Evolutionary conservation across 2,888 invertebrate genomes (phyloP), one percentile per base, ranked within the genome.

Genomic region (Orthonevra nobilis): DNA sequence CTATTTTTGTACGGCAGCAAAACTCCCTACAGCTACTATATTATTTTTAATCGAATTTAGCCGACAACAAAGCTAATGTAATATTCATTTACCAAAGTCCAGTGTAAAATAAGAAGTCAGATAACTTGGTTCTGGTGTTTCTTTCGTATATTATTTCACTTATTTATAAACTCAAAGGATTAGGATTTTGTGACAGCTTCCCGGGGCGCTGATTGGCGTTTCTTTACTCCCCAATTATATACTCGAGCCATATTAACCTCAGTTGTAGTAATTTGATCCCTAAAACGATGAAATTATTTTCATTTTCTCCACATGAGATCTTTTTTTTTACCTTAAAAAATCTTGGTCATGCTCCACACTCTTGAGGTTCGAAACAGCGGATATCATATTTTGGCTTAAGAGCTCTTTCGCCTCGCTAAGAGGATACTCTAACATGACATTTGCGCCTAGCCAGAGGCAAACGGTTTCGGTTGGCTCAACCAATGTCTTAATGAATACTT

Each of bases 231-330:
- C 98, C 98, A 98, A 89, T 99, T 99, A 88, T 96, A 98, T 17
- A 99, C 97, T 86, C 99, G 91, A 23, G 99, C 98, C 97, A 99
- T 98, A 88, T 98, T 99, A 17, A 99, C 99, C 92, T 99, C 99
- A 42, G 97, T 96, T 14, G 98, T 99, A 10, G 99, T 99, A 86
- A 96, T 95, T 89, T 99, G 99, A 91, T 99, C 98, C 86, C 98
- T 94, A 70, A 58, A 75, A 63, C n/a, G n/a, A n/a, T n/a, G n/a
- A 10, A 23, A 23, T 23, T 23, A 23, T 5, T 23, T 23, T 23
- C 3, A 23, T 23, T 23, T 4, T 26, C 9, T 9, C 2, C 1
- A 32, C 0, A 1, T 3, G n/a, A n/a, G 69, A 66, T 52, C 56
- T n/a, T n/a, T 10, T 2, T 3, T 61, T 63, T 28, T n/a, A 94